Percentiles rank a stretch among this genome's conserved stretches.
These are phyloP conservation scores for Arctia plantaginis DNA, from an alignment of 2,888 invertebrate genomes.

Conservation along the genomic window DNA sequence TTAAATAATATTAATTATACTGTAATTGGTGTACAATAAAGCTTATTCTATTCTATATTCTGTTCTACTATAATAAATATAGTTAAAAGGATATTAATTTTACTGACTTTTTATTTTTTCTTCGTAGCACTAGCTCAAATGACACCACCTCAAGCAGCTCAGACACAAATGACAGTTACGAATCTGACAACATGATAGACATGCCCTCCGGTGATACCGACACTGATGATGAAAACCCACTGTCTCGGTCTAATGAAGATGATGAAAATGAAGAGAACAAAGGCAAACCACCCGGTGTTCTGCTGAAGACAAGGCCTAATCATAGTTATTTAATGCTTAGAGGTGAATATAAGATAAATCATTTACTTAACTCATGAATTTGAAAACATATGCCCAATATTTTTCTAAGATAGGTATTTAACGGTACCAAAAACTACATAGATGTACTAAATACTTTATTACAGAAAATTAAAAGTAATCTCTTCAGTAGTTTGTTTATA, in stretches of 20 bases:
- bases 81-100: background rate
- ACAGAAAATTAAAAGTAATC: too few relatives aligned
- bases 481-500: too few relatives aligned
- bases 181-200: conserved; percentile 57
- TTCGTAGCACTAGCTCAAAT: conserved; percentile 16
- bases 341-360: conserved; percentile 58
- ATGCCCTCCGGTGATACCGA: conserved; percentile 63
- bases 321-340: conserved; percentile 89
- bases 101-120: background rate
- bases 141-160: conserved; percentile 55
- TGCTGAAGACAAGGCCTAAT: conserved; percentile 88
- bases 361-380: background rate
- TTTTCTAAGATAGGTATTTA: too few relatives aligned
- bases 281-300: conserved; percentile 73
- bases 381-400: too few relatives aligned
- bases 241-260: conserved; percentile 43
- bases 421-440: too few relatives aligned
- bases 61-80: too few relatives aligned
- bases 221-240: conserved; percentile 64
- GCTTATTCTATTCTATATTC: too few relatives aligned
- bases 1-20: too few relatives aligned
- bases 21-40: too few relatives aligned
- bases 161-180: conserved; percentile 55
- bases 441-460: too few relatives aligned
- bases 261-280: conserved; percentile 62